Percentiles rank a stretch among this genome's conserved stretches.
These are phyloP conservation scores for Physocephala rufipes DNA, from an alignment of 2,888 invertebrate species.

Conservation along the genomic window DNA sequence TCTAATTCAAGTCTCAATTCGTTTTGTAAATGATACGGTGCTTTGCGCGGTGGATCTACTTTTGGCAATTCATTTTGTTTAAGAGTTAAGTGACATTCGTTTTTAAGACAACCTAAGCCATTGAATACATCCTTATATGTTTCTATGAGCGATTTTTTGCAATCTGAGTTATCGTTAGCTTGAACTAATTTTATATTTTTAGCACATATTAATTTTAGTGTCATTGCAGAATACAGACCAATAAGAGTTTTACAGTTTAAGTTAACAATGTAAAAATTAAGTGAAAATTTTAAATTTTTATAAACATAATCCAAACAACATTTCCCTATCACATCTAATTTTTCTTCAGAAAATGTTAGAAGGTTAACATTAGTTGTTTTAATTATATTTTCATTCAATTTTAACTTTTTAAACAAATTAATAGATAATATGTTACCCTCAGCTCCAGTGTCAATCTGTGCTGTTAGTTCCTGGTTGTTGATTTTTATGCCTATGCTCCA, in stretches of 20 bases:
- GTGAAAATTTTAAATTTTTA: too few relatives aligned
- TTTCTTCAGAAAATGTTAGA: not conserved
- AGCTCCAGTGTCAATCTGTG: conserved; percentile 3
- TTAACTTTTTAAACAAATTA: not conserved
- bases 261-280: too few relatives aligned
- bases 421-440: conserved; percentile 7
- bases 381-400: too few relatives aligned
- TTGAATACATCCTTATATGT: conserved; percentile 6
- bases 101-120: conserved; percentile 13
- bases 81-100: conserved; percentile 1
- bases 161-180: too few relatives aligned
- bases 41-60: too few relatives aligned
- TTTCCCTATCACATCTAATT: conserved; percentile 6
- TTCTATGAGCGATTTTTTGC: too few relatives aligned
- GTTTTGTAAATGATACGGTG: too few relatives aligned
- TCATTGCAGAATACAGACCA: conserved; percentile 8
- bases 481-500: not conserved
- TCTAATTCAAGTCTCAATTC: too few relatives aligned
- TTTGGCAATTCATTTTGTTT: too few relatives aligned
- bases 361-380: not conserved
- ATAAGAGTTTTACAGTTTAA: conserved; percentile 3
- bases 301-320: too few relatives aligned
- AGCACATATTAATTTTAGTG: conserved; percentile 1
- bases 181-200: not conserved
- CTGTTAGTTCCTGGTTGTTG: conserved; percentile 3